phyloP scores from a whole-genome alignment of 2,888 invertebrate species.

The Ptychoptera albimana region DNA sequence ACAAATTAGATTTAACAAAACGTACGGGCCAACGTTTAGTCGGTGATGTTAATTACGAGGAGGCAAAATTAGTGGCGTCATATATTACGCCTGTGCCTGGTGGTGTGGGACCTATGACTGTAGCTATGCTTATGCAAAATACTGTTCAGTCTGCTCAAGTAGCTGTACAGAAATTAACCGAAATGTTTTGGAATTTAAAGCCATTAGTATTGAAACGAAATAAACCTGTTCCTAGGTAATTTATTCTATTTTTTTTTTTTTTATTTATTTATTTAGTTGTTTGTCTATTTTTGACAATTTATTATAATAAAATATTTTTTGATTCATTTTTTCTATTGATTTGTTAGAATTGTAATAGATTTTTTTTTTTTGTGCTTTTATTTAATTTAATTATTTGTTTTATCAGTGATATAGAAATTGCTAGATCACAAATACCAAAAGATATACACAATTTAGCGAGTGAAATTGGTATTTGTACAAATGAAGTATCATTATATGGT shows the following conservation, averaged over 20 bases:
- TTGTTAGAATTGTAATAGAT: slow-evolving; percentile 2
- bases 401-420: slow-evolving; percentile 73
- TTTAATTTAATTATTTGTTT: no score
- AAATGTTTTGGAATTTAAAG: slow-evolving; percentile 52
- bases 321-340: slow-evolving; percentile 1
- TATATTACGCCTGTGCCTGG: slow-evolving; percentile 91
- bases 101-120: slow-evolving; percentile 99
- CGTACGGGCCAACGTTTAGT: slow-evolving; percentile 68
- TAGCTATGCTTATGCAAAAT: slow-evolving; percentile 93
- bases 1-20: slow-evolving; percentile 49
- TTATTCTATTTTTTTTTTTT: neutral
- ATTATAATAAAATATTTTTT: neutral
- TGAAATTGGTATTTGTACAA: slow-evolving; percentile 67
- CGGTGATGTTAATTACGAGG: slow-evolving; percentile 87
- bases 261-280: neutral
- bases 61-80: slow-evolving; percentile 64
- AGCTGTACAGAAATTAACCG: slow-evolving; percentile 36
- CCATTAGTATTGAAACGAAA: slow-evolving; percentile 45
- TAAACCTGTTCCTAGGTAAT: slow-evolving; percentile 71
- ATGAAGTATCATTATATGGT: slow-evolving; percentile 82
- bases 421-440: slow-evolving; percentile 77
- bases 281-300: neutral
- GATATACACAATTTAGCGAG: slow-evolving; percentile 56
- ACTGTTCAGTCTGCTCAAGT: slow-evolving; percentile 71
- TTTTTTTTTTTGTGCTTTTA: slow-evolving; percentile 9